phyloP scores from a whole-genome alignment of 2,888 invertebrate species.

The Habroteleia sp. region DNA sequence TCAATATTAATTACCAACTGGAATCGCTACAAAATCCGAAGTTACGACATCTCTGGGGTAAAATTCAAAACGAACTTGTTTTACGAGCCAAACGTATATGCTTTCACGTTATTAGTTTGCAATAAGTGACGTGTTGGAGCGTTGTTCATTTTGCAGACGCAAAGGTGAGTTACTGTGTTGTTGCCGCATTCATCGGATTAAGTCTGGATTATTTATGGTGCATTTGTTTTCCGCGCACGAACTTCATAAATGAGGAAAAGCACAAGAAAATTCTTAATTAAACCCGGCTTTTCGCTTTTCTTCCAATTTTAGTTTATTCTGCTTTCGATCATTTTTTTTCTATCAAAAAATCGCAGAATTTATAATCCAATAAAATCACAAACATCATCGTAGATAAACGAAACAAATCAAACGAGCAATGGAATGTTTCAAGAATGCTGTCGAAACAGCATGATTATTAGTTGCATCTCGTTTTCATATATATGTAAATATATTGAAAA shows the following conservation, averaged over 20 bases:
- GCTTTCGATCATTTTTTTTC: constrained; percentile 16
- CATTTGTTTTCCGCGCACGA: constrained; percentile 42
- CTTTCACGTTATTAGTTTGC: constrained; percentile 72
- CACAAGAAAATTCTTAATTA: constrained; percentile 48
- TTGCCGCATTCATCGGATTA: constrained; percentile 46
- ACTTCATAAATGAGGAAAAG: constrained; percentile 38
- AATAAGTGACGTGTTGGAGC: constrained; percentile 71
- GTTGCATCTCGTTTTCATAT: no score
- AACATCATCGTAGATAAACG: constrained; percentile 13
- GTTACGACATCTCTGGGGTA: constrained; percentile 54
- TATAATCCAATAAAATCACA: constrained; percentile 8
- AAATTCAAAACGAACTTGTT: constrained; percentile 43
- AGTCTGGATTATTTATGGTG: constrained; percentile 47
- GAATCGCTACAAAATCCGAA: constrained; percentile 14
- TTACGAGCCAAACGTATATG: constrained; percentile 55
- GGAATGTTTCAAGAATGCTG: constrained; percentile 13
- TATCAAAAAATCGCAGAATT: no score
- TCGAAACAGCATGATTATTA: constrained; percentile 6
- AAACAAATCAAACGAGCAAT: constrained; percentile 2
- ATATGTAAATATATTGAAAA: no score
- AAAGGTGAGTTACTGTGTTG: constrained; percentile 71
- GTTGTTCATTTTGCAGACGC: constrained; percentile 70
- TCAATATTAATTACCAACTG: constrained; percentile 22
- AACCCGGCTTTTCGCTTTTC: constrained; percentile 5
- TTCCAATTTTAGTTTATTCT: constrained; percentile 5